phyloP scores from a whole-genome alignment of 2,113 vertebrate genomes.

The Callorhinus ursinus region DNA sequence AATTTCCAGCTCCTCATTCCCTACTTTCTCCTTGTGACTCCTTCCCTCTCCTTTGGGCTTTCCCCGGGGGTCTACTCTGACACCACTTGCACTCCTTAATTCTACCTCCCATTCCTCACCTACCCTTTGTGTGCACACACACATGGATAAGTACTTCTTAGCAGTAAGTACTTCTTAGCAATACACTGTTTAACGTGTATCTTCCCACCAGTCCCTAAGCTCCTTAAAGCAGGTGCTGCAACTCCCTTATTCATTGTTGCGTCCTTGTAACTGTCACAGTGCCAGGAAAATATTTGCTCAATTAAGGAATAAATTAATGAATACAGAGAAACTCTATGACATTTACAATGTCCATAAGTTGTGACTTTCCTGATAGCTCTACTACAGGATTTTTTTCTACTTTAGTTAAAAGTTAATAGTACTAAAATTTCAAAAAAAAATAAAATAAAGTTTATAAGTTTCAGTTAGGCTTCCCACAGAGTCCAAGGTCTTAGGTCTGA shows the following conservation, averaged over 20 bases:
- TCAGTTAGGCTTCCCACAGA: background rate
- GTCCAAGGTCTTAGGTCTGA: background rate
- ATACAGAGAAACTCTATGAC: background rate
- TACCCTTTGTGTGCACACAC: accelerated
- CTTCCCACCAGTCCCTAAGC: background rate
- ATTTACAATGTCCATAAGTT: background rate
- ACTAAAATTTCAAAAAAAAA: background rate
- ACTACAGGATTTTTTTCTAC: background rate
- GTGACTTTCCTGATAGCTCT: background rate
- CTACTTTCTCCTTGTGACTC: background rate
- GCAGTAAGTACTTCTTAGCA: background rate
- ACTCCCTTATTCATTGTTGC: background rate
- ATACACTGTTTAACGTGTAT: background rate
- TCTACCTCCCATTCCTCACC: background rate
- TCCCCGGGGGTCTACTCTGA: background rate
- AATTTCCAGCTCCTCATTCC: background rate
- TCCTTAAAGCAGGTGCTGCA: background rate
- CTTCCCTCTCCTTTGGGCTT: background rate
- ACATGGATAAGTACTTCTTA: background rate
- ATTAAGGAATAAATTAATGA: background rate
- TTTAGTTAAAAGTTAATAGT: background rate
- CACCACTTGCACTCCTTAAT: background rate
- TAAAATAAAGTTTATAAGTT: background rate
- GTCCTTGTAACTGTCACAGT: background rate
- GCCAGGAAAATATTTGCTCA: constrained; percentile 11